A percentile compares a stretch with the other conserved stretches of the same genome.
Evolutionary conservation across 2,113 vertebrate species (phyloP).

Genomic region (Anguilla japonica): DNA sequence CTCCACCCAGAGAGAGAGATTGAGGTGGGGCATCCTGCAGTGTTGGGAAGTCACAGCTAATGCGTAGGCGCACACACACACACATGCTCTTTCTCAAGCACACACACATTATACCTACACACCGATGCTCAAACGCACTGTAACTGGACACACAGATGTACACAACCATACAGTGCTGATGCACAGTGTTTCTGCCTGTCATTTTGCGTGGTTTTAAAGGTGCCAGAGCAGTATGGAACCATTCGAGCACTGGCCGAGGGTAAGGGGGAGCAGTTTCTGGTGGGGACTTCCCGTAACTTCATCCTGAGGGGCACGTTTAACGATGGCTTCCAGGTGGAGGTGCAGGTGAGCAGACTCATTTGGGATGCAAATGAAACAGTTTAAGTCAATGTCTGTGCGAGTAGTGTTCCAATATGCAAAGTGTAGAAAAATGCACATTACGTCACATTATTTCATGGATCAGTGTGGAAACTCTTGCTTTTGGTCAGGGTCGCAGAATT

Average conservation of each 20-base stretch:
- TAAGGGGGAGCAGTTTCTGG: slow-evolving; percentile 89
- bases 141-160: neutral
- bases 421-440: no score
- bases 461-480: no score
- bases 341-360: slow-evolving; percentile 77
- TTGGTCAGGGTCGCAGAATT: no score
- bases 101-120: neutral
- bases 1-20: slow-evolving; percentile 88
- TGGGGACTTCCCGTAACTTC: slow-evolving; percentile 94
- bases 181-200: neutral
- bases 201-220: slow-evolving; percentile 60
- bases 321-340: slow-evolving; percentile 89
- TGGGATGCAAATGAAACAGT: neutral
- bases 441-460: no score
- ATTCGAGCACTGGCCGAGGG: slow-evolving; percentile 93
- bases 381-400: neutral
- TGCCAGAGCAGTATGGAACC: slow-evolving; percentile 94
- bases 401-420: neutral
- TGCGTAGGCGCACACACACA: neutral
- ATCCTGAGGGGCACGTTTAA: slow-evolving; percentile 93
- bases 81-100: neutral
- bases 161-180: neutral
- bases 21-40: slow-evolving; percentile 71
- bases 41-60: neutral
- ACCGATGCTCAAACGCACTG: neutral